These are phyloP conservation scores for Leptobrachium leishanense DNA, from an alignment of 2,113 vertebrate species.

Conservation along the genomic window DNA sequence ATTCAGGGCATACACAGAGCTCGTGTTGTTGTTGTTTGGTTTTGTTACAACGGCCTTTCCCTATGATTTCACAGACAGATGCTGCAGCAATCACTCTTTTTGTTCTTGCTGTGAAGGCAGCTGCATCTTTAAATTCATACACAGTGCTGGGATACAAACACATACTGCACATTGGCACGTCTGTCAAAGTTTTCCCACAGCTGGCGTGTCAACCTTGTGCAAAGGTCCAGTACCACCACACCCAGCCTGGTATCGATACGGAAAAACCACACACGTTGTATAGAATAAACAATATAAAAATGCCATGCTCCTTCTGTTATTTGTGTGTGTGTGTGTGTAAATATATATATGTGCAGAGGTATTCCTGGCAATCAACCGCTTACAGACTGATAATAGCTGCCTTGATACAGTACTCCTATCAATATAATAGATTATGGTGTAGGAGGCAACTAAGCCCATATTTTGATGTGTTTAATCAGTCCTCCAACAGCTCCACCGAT, in stretches of 20 bases:
- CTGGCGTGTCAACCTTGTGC: neutral
- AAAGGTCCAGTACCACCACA: neutral
- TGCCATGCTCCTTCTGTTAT: no score
- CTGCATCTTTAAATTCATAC: conserved; percentile 31
- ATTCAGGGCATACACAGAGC: neutral
- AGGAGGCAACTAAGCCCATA: no score
- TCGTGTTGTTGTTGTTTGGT: neutral
- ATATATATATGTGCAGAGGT: no score
- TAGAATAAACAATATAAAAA: no score
- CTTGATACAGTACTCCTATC: no score
- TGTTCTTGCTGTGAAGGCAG: conserved; percentile 17
- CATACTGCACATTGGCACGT: neutral
- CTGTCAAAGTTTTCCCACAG: conserved; percentile 2
- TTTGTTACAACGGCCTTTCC: neutral
- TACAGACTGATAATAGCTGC: neutral
- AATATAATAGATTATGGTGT: no score
- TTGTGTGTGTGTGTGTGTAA: no score
- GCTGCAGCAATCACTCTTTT: neutral
- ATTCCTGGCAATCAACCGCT: no score
- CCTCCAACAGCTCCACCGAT: no score
- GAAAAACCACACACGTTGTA: neutral
- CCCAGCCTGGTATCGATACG: neutral
- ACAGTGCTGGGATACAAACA: neutral
- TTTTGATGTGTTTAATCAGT: no score
- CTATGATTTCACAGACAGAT: neutral